Evolutionary conservation across 2,797 vertebrate species (phyloP), one percentile per base, ranked within the genome.

Genomic region (Clarias fuscus): DNA sequence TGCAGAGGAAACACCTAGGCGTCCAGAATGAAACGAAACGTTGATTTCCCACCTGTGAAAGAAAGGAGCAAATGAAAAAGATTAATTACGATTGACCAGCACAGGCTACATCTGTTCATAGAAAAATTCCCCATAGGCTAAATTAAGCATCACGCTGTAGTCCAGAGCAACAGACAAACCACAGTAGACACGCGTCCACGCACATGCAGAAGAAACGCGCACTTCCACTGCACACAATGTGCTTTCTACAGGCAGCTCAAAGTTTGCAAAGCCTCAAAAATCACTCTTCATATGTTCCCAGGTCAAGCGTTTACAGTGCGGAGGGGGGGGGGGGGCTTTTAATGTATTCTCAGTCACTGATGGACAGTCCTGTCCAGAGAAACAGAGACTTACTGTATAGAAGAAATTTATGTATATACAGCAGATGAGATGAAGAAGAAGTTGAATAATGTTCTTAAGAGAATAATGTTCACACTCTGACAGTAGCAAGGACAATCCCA

Each of bases 281-380:
- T 30, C 65, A 56, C 64, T 82, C 64, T 82, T 22, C 27, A 24
- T 75, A n/a, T 85, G 27, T 71, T 83, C 64, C 79, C 84, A 88
- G 86, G 83, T 71, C 48, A 67, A 87, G 18, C 24, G 85, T 91
- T 88, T 87, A 78, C 77, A 81, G 88, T 13, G 59, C 75, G 88
- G 79, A 2, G 30, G 30, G 30, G 30, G 30, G 30, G 1, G 30
- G 59, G 82, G 70, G 68, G 84, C 72, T 87, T 53, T 88, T 91
- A 33, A 70, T 87, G 88, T 92, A 81, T 86, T 64, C 30, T 86
- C 68, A 83, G 67, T 90, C 89, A 78, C 89, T 86, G 87, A 90
- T 86, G 37, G 93, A 94, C 94, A 92, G 92, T 93, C 53, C 53
- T 92, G 91, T 92, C 93, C 93, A 90, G 91, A 91, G 86, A 89